Evolutionary conservation across 1,140 invertebrate species (phyloP).

Genomic region (Harlomillsia oculata): DNA sequence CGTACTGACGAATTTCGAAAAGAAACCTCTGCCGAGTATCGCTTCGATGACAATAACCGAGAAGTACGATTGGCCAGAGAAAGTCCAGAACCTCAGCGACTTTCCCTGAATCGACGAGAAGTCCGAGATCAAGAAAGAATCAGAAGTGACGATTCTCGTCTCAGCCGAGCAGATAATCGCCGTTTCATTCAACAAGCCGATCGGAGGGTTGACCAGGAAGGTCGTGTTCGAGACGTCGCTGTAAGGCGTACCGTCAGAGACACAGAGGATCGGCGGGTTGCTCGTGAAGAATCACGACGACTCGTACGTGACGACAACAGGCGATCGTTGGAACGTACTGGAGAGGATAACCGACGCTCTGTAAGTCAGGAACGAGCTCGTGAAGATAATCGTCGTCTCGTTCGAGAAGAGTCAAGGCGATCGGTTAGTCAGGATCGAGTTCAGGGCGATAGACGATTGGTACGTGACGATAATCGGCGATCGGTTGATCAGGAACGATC

Average conservation of each 20-base stretch:
- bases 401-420: constrained; percentile 1
- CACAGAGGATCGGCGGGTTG: background rate
- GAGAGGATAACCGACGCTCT: constrained; percentile 7
- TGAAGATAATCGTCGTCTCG: constrained; percentile 2
- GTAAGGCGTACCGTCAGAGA: background rate
- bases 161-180: background rate
- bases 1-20: no score
- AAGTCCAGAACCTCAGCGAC: background rate
- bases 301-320: constrained; percentile 9
- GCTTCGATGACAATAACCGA: no score
- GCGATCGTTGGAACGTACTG: background rate
- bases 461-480: constrained; percentile 1
- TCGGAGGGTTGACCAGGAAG: background rate
- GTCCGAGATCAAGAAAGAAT: background rate
- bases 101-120: constrained; percentile 1
- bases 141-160: background rate
- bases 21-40: no score
- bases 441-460: constrained; percentile 1
- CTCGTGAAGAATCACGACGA: constrained; percentile 7
- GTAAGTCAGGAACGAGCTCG: constrained; percentile 15
- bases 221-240: constrained; percentile 5
- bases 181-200: background rate
- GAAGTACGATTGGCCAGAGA: no score
- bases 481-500: constrained; percentile 2
- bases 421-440: background rate